A percentile compares a stretch with the other conserved stretches of the same genome.
Conservation (phyloP, 2,113 vertebrate genomes). For the Eudyptes chrysolophus region DNA sequence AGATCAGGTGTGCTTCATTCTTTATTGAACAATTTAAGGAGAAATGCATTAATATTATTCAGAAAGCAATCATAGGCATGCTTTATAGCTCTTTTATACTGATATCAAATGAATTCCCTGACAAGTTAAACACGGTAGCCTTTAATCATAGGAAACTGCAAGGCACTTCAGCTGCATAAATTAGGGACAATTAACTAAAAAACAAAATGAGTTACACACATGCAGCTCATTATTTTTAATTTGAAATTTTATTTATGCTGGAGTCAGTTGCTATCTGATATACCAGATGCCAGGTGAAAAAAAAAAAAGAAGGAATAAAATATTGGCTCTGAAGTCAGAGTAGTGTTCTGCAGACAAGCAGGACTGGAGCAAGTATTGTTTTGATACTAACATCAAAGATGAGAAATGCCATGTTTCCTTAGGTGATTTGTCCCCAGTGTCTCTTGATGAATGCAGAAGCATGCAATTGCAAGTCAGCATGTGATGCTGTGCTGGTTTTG, state of each 20-base stretch:
- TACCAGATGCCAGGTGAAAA: constrained; percentile 31
- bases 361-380: background rate
- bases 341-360: background rate
- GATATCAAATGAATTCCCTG: constrained; percentile 70
- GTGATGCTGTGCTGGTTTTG: background rate
- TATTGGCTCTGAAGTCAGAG: background rate
- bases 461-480: background rate
- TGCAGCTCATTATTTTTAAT: constrained; percentile 73
- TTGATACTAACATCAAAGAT: background rate
- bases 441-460: background rate
- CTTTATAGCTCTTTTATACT: constrained; percentile 69
- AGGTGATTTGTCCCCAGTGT: background rate
- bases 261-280: constrained; percentile 30
- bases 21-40: constrained; percentile 59
- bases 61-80: constrained; percentile 49
- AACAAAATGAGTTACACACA: constrained; percentile 53
- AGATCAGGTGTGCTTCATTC: constrained; percentile 61
- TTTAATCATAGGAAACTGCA: constrained; percentile 72
- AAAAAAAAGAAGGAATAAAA: background rate
- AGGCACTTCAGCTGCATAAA: constrained; percentile 68
- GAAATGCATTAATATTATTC: constrained; percentile 64
- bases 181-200: constrained; percentile 71
- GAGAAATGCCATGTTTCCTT: background rate
- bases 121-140: constrained; percentile 64
- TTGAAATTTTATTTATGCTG: constrained; percentile 51